Percentiles rank a stretch among this genome's conserved stretches.
Conservation (phyloP, 2,113 vertebrate genomes). For the Leptodactylus fuscus region DNA sequence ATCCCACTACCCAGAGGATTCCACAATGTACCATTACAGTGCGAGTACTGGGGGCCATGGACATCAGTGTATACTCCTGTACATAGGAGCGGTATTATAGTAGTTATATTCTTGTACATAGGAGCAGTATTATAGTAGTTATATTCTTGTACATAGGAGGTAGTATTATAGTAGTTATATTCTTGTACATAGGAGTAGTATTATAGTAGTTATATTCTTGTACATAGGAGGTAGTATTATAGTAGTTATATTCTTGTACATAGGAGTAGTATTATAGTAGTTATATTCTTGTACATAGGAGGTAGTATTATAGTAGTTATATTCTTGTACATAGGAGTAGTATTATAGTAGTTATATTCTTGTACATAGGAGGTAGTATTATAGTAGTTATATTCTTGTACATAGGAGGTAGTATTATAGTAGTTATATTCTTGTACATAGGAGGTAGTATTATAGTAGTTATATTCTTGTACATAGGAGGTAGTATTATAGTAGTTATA, state of each 20-base stretch:
- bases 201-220: background rate
- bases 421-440: background rate
- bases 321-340: slow-evolving; percentile 5
- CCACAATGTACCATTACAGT: slow-evolving; percentile 82
- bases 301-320: background rate
- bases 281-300: no score
- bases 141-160: background rate
- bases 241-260: background rate
- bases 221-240: background rate
- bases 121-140: background rate
- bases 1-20: slow-evolving; percentile 83
- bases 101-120: background rate
- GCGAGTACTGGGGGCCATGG: slow-evolving; percentile 79
- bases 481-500: slow-evolving; percentile 26
- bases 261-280: no score
- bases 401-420: background rate
- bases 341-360: slow-evolving; percentile 25
- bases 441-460: slow-evolving; percentile 16
- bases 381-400: background rate
- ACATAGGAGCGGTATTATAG: background rate
- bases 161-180: slow-evolving; percentile 1
- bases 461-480: background rate
- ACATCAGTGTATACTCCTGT: slow-evolving; percentile 82
- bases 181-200: background rate
- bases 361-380: slow-evolving; percentile 16